These are phyloP conservation scores for Zaprionus taronus DNA, from an alignment of 1,140 invertebrate species.

Conservation along the genomic window DNA sequence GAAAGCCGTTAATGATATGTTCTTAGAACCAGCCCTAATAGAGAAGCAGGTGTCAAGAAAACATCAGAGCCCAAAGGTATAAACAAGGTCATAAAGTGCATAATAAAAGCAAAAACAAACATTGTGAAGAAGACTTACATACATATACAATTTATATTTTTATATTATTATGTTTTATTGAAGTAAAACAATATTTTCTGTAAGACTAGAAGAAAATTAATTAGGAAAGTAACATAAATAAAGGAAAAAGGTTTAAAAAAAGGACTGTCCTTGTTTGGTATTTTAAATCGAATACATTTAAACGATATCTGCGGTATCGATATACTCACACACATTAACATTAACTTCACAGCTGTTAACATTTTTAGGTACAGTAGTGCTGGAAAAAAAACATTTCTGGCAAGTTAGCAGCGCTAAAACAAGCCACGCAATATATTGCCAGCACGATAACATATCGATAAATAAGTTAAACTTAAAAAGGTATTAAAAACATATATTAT, in stretches of 20 bases:
- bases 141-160: too few relatives aligned
- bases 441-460: neutral
- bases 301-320: neutral
- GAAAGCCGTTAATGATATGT: slow-evolving; percentile 59
- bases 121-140: neutral
- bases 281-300: neutral
- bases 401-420: neutral
- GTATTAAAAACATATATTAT: neutral
- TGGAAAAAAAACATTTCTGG: neutral
- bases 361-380: neutral
- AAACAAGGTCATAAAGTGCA: neutral
- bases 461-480: neutral
- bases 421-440: neutral
- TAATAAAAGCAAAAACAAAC: neutral
- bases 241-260: neutral
- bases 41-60: neutral
- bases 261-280: too few relatives aligned
- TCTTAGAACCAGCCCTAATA: slow-evolving; percentile 1
- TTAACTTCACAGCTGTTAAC: neutral
- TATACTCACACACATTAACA: neutral
- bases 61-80: neutral
- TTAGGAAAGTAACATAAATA: neutral
- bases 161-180: too few relatives aligned
- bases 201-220: neutral
- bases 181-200: too few relatives aligned